These are phyloP conservation scores for Thysanoteuthis rhombus DNA, from an alignment of 2,888 invertebrate genomes.

Conservation along the genomic window DNA sequence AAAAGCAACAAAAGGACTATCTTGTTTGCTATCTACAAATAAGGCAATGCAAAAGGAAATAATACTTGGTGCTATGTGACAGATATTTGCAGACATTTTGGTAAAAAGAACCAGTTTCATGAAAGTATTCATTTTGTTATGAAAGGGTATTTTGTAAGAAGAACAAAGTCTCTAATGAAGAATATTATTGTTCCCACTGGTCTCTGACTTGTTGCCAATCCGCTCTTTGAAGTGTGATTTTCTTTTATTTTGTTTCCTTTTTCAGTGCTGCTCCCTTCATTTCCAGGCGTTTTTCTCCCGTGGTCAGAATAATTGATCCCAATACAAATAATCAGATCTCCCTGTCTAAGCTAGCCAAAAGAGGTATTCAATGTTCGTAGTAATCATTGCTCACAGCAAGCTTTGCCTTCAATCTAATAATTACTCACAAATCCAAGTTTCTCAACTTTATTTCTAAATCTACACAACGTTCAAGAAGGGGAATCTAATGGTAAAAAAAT, in stretches of 20 bases:
- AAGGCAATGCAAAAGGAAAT: too few species aligned
- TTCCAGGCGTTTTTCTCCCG: constrained; percentile 15
- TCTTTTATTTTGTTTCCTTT: neutral
- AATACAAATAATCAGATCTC: neutral
- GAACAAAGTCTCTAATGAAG: neutral
- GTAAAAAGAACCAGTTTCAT: too few species aligned
- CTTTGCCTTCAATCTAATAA: neutral
- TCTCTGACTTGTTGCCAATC: neutral
- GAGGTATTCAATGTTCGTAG: neutral
- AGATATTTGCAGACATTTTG: too few species aligned
- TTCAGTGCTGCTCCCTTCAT: constrained; percentile 29
- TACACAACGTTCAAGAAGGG: neutral
- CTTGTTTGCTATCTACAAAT: too few species aligned
- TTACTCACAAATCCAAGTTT: neutral
- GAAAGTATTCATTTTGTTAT: too few species aligned
- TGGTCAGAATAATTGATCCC: constrained; percentile 17
- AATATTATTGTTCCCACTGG: neutral
- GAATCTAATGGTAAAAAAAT: too few species aligned
- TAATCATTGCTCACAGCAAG: neutral
- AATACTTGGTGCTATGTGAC: too few species aligned
- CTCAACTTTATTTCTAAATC: neutral
- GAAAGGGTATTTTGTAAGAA: too few species aligned
- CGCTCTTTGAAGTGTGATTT: neutral
- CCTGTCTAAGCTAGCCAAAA: neutral
- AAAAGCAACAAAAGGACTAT: too few species aligned